Evolutionary conservation across 2,113 vertebrate genomes (phyloP), one percentile per base, ranked within the genome.

Genomic region (Apteryx mantelli): DNA sequence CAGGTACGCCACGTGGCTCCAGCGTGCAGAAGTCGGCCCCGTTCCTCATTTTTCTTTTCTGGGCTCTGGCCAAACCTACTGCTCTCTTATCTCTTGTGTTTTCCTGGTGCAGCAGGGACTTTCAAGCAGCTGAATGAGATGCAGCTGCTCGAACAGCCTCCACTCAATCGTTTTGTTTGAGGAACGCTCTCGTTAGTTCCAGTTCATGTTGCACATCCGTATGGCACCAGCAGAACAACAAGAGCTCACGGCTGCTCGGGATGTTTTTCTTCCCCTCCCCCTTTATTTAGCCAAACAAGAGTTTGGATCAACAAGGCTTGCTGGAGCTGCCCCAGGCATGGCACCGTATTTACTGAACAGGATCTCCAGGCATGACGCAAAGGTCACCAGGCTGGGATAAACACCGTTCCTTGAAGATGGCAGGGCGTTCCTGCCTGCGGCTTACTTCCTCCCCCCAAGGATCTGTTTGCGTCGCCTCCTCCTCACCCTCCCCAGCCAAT

Each of bases 61-160:
- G 28, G 30, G 38, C 58, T n/a, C 34, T 34, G 64, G 34, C 75
- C 70, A 30, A 61, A 4, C 30, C 79, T 28, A 0, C 24, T 38
- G 32, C 68, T 3, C 63, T 3, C 2, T 0, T 0, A 40, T 63
- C 15, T 38, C 50, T 66, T n/a, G 74, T 42, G 34, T 15, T 77
- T 24, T 63, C 58, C 71, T 28, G 16, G 6, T 60, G 71, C 74
- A 71, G 44, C 5, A 2, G 86, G 53, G 93, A 77, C 82, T 64
- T 69, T 17, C 28, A 22, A 55, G 69, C 81, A 82, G 84, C 83
- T 68, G 84, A 94, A 85, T 2, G 0, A 91, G 64, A 85, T 19
- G 60, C 91, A 95, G 94, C 94, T 95, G 93, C 73, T 64, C n/a
- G 32, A 86, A 52, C 60, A 86, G 79, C 55, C 73, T 61, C 88